Percentiles rank a stretch among this genome's conserved stretches.
These are phyloP conservation scores for Diadema setosum DNA, from an alignment of 35 echinoderm and acorn worm genomes.

Conservation along the genomic window DNA sequence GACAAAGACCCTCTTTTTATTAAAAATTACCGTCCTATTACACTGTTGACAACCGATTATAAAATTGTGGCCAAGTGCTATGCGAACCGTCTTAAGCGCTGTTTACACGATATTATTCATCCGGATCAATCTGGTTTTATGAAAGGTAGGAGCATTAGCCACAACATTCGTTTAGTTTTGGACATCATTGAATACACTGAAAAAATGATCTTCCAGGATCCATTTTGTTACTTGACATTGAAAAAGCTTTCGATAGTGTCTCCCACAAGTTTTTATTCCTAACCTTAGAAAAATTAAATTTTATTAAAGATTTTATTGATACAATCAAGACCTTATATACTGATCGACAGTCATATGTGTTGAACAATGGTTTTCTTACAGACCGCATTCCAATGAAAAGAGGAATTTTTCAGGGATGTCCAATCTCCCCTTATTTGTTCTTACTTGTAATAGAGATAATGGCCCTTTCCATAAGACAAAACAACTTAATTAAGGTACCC, in stretches of 20 bases:
- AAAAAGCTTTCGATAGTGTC: no score
- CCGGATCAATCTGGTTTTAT: background rate
- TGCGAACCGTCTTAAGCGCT: no score
- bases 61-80: no score
- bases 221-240: no score
- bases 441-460: background rate
- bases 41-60: no score
- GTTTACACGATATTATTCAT: background rate
- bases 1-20: background rate
- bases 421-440: conserved; percentile 6
- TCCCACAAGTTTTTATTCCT: no score
- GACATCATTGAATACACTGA: background rate
- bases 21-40: background rate
- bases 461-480: background rate
- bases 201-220: background rate
- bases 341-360: no score
- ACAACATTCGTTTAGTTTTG: background rate
- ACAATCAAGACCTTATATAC: no score
- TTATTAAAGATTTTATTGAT: no score
- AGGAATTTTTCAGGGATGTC: background rate
- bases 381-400: background rate
- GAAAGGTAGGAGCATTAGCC: conserved; percentile 11
- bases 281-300: no score
- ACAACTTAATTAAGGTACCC: background rate
- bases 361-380: conserved; percentile 6